Conservation (phyloP, 2,113 vertebrate species). For the Lathamus discolor region DNA sequence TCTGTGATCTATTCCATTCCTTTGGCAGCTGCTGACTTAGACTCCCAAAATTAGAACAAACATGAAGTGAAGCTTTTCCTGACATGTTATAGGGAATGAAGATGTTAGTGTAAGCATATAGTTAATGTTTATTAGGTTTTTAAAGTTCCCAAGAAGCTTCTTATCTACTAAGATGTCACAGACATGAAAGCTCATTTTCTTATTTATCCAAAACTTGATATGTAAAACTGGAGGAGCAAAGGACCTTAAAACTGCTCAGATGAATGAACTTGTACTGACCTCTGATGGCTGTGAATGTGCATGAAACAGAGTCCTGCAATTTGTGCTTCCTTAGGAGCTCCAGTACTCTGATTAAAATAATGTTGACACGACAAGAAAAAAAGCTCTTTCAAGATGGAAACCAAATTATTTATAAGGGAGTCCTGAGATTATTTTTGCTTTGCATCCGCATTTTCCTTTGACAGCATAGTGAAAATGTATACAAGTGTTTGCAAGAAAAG, state of each 20-base stretch:
- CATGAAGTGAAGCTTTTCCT: not conserved
- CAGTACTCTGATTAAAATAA: not conserved
- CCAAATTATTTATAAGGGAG: not conserved
- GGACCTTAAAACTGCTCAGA: not conserved
- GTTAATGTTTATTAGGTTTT: not conserved
- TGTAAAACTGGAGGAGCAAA: not conserved
- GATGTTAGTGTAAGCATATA: not conserved
- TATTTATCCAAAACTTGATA: not conserved
- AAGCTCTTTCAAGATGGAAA: not conserved
- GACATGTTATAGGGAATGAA: not conserved
- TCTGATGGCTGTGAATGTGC: slow-evolving; percentile 37
- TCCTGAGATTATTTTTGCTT: not conserved
- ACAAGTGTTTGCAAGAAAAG: not conserved
- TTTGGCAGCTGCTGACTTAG: not conserved
- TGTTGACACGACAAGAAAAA: not conserved
- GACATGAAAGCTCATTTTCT: not conserved
- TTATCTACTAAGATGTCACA: not conserved
- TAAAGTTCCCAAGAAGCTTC: not conserved
- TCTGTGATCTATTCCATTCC: not conserved
- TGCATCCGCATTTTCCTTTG: not conserved
- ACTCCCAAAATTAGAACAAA: not conserved
- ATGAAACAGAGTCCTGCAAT: not conserved
- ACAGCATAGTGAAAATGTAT: not conserved
- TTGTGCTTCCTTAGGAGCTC: not conserved
- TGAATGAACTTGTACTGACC: slow-evolving; percentile 51